Evolutionary conservation across 2,888 invertebrate species (phyloP), one percentile per base, ranked within the genome.

Genomic region (Macaria notata): DNA sequence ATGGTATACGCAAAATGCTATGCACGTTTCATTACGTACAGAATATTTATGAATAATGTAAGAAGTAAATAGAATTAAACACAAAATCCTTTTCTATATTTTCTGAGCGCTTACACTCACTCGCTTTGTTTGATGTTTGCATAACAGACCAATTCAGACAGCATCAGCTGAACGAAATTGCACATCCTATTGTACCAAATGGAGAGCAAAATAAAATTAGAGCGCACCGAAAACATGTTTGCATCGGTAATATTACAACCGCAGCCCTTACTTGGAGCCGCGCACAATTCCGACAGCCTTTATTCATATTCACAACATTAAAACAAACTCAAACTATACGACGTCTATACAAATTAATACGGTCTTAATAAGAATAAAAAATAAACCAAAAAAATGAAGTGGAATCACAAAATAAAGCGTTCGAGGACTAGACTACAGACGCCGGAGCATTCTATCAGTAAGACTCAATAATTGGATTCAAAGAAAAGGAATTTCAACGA

Each of bases 391-490:
- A 60, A 68, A 71, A 65, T 70, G 65, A 58, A 73, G 64, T 63
- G 68, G 66, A 79, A 76, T 68, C 74, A 76, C 71, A 74, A 75
- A 78, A 80, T 75, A 75, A 76, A 78, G 70, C 69, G 64, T 62
- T 68, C 66, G 60, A 51, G 47, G 59, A 59, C 55, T 51, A 66
- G 68, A 72, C 69, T 74, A 72, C 74, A 74, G 72, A 76, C 73
- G 71, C 68, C 58, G 62, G 68, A 73, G 73, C 75, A 70, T 78
- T 76, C 75, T 75, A 79, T 79, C 72, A 75, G 76, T 78, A 76
- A 79, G 78, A 71, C 78, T 82, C 79, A 78, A 82, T 87, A 84
- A 86, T 85, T 84, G 82, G 83, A 86, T 85, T 85, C 76, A 73
- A 77, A 79, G 69, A 77, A 82, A 83, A 78, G 76, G 81, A 85